Percentiles rank a stretch among this genome's conserved stretches.
phyloP scores from a whole-genome alignment of 1,140 invertebrate genomes.

The Pteromalus puparum region DNA sequence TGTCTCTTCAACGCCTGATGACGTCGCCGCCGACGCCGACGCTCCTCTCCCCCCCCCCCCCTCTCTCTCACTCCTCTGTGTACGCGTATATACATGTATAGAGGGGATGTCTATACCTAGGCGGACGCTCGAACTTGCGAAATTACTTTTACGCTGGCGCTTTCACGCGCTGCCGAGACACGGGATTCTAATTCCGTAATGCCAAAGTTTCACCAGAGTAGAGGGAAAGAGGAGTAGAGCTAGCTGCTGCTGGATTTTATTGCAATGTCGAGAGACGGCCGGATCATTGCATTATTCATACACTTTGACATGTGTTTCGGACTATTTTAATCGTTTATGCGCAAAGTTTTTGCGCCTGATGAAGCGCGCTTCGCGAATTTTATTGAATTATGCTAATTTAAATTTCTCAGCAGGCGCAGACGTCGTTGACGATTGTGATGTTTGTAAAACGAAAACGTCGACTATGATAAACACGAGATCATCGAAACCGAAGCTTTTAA shows the following conservation, averaged over 20 bases:
- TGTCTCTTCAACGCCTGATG: conserved; percentile 18
- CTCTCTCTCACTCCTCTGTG: neutral
- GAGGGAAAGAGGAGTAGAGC: neutral
- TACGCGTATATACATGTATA: neutral
- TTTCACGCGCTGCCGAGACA: conserved; percentile 11
- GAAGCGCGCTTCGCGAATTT: neutral
- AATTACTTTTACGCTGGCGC: conserved; percentile 51
- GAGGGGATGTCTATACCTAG: neutral
- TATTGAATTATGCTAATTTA: conserved; percentile 48
- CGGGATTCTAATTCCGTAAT: conserved; percentile 46
- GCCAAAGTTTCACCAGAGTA: conserved; percentile 4
- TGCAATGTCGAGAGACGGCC: neutral
- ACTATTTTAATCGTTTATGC: conserved; percentile 38
- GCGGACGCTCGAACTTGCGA: conserved; percentile 38
- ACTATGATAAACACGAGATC: neutral
- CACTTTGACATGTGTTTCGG: conserved; percentile 47
- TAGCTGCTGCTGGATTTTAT: conserved; percentile 1
- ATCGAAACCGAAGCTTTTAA: conserved; percentile 22
- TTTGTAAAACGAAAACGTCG: neutral
- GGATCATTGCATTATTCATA: conserved; percentile 49
- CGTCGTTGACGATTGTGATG: neutral
- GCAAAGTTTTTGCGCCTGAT: conserved; percentile 26
- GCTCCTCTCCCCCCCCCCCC: neutral
- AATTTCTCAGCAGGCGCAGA: neutral
- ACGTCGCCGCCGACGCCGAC: neutral